Conservation (phyloP, 2,888 invertebrate genomes). For the Drosophila neotestacea region DNA sequence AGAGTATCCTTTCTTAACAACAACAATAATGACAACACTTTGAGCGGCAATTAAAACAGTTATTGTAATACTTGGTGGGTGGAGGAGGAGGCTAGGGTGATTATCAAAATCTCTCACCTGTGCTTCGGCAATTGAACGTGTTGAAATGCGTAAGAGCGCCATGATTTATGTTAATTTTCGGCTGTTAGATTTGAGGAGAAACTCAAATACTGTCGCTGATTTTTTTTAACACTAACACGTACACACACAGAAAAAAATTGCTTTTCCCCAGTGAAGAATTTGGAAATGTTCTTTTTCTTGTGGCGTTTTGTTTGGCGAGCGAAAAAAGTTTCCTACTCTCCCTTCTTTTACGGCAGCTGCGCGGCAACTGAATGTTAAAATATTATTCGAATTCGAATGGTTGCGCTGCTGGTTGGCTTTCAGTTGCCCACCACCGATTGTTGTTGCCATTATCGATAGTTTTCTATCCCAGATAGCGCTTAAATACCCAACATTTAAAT, state of each 20-base stretch:
- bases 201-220: slow-evolving; percentile 50
- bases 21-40: slow-evolving; percentile 20
- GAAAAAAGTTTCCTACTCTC: slow-evolving; percentile 65
- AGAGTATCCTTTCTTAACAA: slow-evolving; percentile 34
- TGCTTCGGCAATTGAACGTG: slow-evolving; percentile 88
- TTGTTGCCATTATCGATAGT: slow-evolving; percentile 43
- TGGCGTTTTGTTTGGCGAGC: slow-evolving; percentile 62
- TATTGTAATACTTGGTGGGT: not conserved
- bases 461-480: not conserved
- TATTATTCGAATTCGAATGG: slow-evolving; percentile 62
- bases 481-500: not conserved
- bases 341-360: slow-evolving; percentile 72
- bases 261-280: slow-evolving; percentile 69
- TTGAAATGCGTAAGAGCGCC: slow-evolving; percentile 89
- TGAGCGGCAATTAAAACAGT: slow-evolving; percentile 23
- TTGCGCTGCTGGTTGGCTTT: slow-evolving; percentile 31
- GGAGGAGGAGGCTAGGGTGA: not conserved
- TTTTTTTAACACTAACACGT: slow-evolving; percentile 63
- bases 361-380: slow-evolving; percentile 72
- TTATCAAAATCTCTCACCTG: slow-evolving; percentile 86
- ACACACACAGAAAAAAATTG: slow-evolving; percentile 78
- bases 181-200: slow-evolving; percentile 38
- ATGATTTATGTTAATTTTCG: slow-evolving; percentile 83
- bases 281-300: slow-evolving; percentile 74
- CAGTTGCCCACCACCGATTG: slow-evolving; percentile 44